These are phyloP conservation scores for Meriones unguiculatus DNA, from an alignment of 2,113 vertebrate species.

Conservation along the genomic window DNA sequence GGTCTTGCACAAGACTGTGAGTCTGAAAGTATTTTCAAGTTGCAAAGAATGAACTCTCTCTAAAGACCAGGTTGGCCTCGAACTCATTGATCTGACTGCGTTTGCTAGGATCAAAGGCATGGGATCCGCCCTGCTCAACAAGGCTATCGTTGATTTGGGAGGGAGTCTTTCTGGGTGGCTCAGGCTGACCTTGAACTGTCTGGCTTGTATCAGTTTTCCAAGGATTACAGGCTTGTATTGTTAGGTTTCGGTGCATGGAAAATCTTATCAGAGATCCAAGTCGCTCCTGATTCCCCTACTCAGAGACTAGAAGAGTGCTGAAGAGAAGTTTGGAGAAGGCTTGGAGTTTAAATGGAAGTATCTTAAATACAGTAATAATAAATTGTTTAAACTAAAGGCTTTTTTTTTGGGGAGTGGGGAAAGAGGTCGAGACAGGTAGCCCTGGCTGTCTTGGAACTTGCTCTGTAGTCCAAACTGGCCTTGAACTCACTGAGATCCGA, in stretches of 20 bases:
- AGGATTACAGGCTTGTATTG: neutral
- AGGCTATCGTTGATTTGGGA: neutral
- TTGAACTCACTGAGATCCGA: neutral
- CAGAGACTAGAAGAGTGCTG: neutral
- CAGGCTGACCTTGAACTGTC: neutral
- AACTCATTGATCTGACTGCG: neutral
- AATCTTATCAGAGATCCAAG: neutral
- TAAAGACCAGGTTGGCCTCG: neutral
- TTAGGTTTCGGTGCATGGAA: neutral
- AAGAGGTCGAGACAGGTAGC: neutral
- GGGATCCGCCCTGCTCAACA: neutral
- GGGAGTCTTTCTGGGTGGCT: neutral
- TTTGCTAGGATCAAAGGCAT: neutral
- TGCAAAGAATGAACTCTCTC: neutral
- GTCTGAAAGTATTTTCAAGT: conserved; percentile 29
- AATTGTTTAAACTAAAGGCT: conserved; percentile 1
- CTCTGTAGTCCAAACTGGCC: neutral
- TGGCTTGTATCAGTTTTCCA: neutral
- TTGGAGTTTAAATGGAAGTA: neutral
- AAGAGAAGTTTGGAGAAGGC: neutral
- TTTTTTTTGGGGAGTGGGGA: neutral
- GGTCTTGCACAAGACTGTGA: neutral
- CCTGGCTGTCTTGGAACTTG: neutral
- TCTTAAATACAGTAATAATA: conserved; percentile 35
- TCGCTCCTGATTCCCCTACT: neutral